Evolutionary conservation across 2,797 vertebrate species (phyloP).

Genomic region (Microtus obscurus): DNA sequence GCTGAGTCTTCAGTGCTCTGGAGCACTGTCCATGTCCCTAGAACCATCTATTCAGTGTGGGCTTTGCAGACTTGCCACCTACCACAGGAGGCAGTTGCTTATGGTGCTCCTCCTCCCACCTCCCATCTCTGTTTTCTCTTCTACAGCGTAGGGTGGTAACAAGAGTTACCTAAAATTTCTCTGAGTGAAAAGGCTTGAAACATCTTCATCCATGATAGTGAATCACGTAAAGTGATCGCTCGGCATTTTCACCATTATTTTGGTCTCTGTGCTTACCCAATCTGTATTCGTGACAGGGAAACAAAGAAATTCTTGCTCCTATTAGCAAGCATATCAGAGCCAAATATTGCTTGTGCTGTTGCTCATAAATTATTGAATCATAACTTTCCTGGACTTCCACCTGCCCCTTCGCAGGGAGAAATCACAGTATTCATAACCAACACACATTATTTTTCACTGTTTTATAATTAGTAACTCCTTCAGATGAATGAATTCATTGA

Average conservation of each 20-base stretch:
- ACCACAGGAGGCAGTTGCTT: neutral
- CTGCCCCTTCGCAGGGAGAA: neutral
- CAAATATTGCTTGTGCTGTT: constrained; percentile 16
- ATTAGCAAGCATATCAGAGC: constrained; percentile 19
- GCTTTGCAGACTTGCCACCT: neutral
- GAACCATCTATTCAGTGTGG: neutral
- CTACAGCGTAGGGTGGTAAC: neutral
- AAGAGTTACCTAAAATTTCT: constrained; percentile 2
- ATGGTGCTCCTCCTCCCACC: neutral
- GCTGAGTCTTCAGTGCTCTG: neutral
- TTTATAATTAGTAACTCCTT: constrained; percentile 5
- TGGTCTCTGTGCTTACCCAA: constrained; percentile 29
- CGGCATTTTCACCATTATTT: constrained; percentile 51
- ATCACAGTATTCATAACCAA: neutral
- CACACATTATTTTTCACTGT: neutral
- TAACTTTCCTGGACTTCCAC: neutral
- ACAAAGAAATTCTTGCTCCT: neutral
- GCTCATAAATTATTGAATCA: neutral
- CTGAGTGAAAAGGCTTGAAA: neutral
- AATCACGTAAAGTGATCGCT: neutral
- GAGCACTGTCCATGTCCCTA: neutral
- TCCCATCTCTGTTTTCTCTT: neutral
- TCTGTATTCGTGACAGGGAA: neutral
- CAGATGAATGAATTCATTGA: neutral
- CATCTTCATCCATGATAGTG: neutral